Percentiles rank a stretch among this genome's conserved stretches.
phyloP scores from a whole-genome alignment of 1,140 invertebrate genomes.

The Aporrectodea caliginosa region DNA sequence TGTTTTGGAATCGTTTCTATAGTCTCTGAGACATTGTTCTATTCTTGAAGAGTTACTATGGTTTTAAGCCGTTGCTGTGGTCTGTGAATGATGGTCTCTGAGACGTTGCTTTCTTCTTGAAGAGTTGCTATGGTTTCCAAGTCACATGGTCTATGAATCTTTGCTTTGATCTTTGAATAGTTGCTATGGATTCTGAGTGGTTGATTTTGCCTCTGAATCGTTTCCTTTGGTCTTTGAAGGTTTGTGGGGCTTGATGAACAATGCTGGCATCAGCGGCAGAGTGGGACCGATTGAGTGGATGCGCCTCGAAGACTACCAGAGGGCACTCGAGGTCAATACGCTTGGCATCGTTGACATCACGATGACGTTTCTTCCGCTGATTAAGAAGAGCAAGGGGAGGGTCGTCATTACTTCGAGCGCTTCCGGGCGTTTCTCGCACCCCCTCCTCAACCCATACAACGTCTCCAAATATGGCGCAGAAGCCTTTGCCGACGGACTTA shows the following conservation, averaged over 20 bases:
- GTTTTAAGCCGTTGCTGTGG: too few relatives aligned
- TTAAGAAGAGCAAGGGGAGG: conserved; percentile 35
- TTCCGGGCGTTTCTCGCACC: background rate
- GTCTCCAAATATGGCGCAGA: background rate
- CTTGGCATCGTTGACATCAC: conserved; percentile 37
- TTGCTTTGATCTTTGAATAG: too few relatives aligned
- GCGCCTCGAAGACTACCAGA: conserved; percentile 35
- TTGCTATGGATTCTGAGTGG: too few relatives aligned
- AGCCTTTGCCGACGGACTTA: background rate
- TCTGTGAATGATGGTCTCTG: too few relatives aligned
- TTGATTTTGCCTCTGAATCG: too few relatives aligned
- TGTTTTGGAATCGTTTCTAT: too few relatives aligned
- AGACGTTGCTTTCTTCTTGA: too few relatives aligned
- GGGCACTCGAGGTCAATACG: conserved; percentile 37
- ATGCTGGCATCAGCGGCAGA: conserved; percentile 38
- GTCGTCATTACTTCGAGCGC: background rate
- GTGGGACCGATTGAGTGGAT: conserved; percentile 35
- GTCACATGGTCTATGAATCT: too few relatives aligned
- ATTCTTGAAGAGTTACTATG: too few relatives aligned
- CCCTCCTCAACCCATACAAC: background rate
- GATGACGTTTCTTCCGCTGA: conserved; percentile 34
- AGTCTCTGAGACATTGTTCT: too few relatives aligned
- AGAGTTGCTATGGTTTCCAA: too few relatives aligned
- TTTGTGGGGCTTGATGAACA: conserved; percentile 37
- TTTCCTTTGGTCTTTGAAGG: conserved; percentile 24